phyloP scores from a whole-genome alignment of 37 sponge, comb jelly and placozoan genomes.

The Axinella damicornis region DNA sequence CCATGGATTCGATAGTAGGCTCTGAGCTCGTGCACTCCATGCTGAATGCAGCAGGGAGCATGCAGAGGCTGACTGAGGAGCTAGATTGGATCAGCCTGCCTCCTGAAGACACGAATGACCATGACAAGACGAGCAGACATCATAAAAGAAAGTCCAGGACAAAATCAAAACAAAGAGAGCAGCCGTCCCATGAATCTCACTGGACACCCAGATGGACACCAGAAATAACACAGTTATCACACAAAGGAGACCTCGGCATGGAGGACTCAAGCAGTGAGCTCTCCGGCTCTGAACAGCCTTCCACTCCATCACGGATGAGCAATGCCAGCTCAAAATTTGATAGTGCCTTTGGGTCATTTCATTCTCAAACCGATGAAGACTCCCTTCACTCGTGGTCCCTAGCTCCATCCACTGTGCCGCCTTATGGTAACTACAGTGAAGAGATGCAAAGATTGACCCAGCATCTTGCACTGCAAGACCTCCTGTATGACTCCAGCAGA shows the following conservation, averaged over 20 bases:
- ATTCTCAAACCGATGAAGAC: constrained; percentile 32
- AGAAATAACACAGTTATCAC: neutral
- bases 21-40: neutral
- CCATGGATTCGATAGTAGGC: neutral
- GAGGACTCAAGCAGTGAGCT: neutral
- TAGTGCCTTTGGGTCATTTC: constrained; percentile 46
- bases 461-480: too few species aligned
- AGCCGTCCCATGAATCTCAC: too few species aligned
- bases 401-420: too few species aligned
- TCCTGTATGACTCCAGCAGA: too few species aligned
- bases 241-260: neutral
- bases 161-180: too few species aligned
- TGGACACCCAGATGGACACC: too few species aligned
- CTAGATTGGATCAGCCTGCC: constrained; percentile 28
- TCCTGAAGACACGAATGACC: too few species aligned
- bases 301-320: neutral
- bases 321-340: constrained; percentile 32
- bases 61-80: constrained; percentile 7
- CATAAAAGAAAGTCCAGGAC: too few species aligned
- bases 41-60: constrained; percentile 31
- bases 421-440: too few species aligned
- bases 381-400: neutral
- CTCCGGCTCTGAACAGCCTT: neutral
- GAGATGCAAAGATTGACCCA: too few species aligned
- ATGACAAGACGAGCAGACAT: too few species aligned